A percentile compares a stretch with the other conserved stretches of the same genome.
These are phyloP conservation scores for Hydraecia micacea DNA, from an alignment of 2,888 invertebrate genomes.

Conservation along the genomic window DNA sequence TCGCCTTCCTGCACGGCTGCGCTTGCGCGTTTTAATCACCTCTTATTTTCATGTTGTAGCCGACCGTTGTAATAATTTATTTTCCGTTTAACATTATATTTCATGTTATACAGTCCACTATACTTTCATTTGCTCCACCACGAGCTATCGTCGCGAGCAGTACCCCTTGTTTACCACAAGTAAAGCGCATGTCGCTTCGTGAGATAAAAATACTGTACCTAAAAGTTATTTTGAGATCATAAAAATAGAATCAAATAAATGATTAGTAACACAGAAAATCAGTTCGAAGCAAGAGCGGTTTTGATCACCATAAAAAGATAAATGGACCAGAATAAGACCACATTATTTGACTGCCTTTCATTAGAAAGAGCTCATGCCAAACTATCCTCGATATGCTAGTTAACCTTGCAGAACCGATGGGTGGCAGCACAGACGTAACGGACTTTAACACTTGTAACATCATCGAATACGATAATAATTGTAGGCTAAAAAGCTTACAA, in stretches of 20 bases:
- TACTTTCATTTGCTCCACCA: too few relatives aligned
- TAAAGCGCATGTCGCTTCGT: too few relatives aligned
- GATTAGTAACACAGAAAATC: not conserved
- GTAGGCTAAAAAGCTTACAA: not conserved
- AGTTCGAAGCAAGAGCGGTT: not conserved
- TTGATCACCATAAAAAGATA: not conserved
- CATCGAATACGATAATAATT: constrained; percentile 14
- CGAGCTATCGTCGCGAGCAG: too few relatives aligned
- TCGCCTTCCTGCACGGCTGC: too few relatives aligned
- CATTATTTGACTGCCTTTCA: not conserved
- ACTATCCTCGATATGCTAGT: not conserved
- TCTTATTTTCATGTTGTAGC: too few relatives aligned
- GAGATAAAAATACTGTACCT: too few relatives aligned
- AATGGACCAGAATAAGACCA: not conserved
- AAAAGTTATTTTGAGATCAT: constrained; percentile 5
- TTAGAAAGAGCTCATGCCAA: not conserved
- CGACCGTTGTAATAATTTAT: too few relatives aligned
- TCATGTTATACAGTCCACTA: too few relatives aligned
- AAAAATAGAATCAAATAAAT: not conserved
- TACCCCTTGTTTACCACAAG: too few relatives aligned
- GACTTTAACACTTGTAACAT: not conserved
- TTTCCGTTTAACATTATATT: too few relatives aligned
- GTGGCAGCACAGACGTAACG: constrained; percentile 11
- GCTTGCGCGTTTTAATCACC: too few relatives aligned
- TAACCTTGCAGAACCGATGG: not conserved